phyloP scores from a whole-genome alignment of 2,797 vertebrate species.

The Adelosebastes latens region DNA sequence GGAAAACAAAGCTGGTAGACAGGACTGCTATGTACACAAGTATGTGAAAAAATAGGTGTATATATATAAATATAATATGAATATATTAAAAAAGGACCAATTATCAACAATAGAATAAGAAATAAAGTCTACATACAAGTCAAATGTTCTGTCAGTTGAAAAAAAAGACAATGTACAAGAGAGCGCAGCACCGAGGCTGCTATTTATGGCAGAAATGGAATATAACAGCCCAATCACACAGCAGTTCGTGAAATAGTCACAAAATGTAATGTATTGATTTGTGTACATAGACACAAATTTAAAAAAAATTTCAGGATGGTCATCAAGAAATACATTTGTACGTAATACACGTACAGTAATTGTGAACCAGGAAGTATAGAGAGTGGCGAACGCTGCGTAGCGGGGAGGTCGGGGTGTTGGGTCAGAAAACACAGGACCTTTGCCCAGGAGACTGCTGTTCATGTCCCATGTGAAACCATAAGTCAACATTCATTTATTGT shows the following conservation, averaged over 20 bases:
- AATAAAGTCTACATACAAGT: background rate
- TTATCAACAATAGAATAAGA: background rate
- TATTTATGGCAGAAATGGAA: background rate
- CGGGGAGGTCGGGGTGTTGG: too few species aligned
- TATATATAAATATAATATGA: background rate
- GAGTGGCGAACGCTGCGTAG: rapidly evolving
- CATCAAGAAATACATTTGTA: too few species aligned
- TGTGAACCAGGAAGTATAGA: too few species aligned
- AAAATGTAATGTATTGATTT: background rate
- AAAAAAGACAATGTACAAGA: too few species aligned
- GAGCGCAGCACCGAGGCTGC: too few species aligned
- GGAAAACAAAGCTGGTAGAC: background rate
- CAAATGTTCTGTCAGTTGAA: background rate
- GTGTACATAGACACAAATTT: background rate
- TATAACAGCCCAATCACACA: background rate
- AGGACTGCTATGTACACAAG: background rate
- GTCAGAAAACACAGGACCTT: too few species aligned
- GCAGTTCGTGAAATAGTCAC: background rate
- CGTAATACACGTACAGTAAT: too few species aligned
- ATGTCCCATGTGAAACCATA: too few species aligned
- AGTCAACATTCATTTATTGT: too few species aligned
- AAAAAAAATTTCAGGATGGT: rapidly evolving
- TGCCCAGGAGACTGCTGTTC: too few species aligned
- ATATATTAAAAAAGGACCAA: background rate
- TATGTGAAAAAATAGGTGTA: background rate